Evolutionary conservation across 37 sponge, comb jelly and placozoan species (phyloP), one percentile per base, ranked within the genome.

Genomic region (Tethya wilhelma): DNA sequence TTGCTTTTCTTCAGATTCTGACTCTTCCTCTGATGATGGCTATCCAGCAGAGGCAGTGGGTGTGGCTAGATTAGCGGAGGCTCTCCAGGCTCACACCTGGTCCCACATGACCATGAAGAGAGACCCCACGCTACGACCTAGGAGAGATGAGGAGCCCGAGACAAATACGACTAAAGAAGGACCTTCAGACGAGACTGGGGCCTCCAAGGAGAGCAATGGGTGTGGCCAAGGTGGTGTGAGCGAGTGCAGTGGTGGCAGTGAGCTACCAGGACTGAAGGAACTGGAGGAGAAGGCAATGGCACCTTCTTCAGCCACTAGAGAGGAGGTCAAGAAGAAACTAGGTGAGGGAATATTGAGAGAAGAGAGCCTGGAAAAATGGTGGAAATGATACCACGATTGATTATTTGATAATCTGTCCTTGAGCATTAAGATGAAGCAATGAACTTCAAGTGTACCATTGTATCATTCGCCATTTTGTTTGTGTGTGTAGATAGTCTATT

Each of bases 1-100:
- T 71, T 44, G 11, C 19, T 44, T 28, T 5, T 42, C 6, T 23
- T 6, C 28, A 46, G n/a, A n/a, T n/a, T n/a, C n/a, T n/a, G 72
- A 22, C 44, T 49, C 57, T 7, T 19, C 20, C 29, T 11, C 25
- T 49, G 34, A 46, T 37, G 75, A 75, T 57, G 75, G 36, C 9
- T 29, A 34, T 19, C 40, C 40, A 14, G 60, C 68, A 25, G 80
- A 68, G 26, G 9, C 53, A 58, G 71, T 41, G 31, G 93, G 93
- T 5, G 38, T 84, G 9, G 53, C 56, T 0, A 73, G 93, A 30
- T 45, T 92, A 14, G 64, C 71, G 11, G 89, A 87, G 22, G 89
- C 93, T 36, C 66, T 92, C 32, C 93, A 92, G 56, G 89, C 93
- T 1, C 88, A 92, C 73, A 67, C 77, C 67, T 92, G 93, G 93